Evolutionary conservation across 2,888 invertebrate genomes (phyloP).

Genomic region (Thumatha senex): DNA sequence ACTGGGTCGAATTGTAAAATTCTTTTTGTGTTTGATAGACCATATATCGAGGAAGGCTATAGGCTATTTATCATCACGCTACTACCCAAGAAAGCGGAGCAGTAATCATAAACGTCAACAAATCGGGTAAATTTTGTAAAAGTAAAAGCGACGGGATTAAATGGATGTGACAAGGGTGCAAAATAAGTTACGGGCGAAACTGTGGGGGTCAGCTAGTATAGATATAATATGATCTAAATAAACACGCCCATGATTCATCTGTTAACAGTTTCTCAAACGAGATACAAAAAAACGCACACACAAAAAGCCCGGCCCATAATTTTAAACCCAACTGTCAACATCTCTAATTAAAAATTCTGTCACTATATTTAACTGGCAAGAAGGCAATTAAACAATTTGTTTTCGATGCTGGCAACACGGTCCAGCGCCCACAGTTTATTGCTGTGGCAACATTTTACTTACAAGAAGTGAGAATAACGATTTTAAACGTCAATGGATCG

Average conservation of each 20-base stretch:
- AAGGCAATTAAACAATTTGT: constrained; percentile 79
- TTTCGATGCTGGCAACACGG: constrained; percentile 65
- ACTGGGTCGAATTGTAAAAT: too few relatives aligned
- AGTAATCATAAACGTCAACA: too few relatives aligned
- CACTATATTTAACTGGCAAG: constrained; percentile 25
- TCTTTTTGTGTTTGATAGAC: too few relatives aligned
- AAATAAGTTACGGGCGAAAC: too few relatives aligned
- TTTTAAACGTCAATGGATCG: constrained; percentile 66
- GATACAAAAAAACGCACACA: background rate
- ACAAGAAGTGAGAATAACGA: constrained; percentile 73
- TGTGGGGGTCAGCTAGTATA: too few relatives aligned
- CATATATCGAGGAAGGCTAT: too few relatives aligned
- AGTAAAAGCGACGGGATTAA: too few relatives aligned
- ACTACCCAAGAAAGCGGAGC: too few relatives aligned
- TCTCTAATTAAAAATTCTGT: constrained; percentile 29
- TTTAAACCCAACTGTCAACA: constrained; percentile 21
- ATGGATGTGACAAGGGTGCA: too few relatives aligned
- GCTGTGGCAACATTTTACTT: constrained; percentile 75
- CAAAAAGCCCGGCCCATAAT: background rate
- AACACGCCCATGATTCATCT: background rate
- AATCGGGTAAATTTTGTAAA: too few relatives aligned
- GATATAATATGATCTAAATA: too few relatives aligned
- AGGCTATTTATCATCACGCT: too few relatives aligned
- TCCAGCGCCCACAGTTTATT: constrained; percentile 67
- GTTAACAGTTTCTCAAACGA: background rate